Evolutionary conservation across 2,113 vertebrate genomes (phyloP).

Genomic region (Formicarius rufipectus): DNA sequence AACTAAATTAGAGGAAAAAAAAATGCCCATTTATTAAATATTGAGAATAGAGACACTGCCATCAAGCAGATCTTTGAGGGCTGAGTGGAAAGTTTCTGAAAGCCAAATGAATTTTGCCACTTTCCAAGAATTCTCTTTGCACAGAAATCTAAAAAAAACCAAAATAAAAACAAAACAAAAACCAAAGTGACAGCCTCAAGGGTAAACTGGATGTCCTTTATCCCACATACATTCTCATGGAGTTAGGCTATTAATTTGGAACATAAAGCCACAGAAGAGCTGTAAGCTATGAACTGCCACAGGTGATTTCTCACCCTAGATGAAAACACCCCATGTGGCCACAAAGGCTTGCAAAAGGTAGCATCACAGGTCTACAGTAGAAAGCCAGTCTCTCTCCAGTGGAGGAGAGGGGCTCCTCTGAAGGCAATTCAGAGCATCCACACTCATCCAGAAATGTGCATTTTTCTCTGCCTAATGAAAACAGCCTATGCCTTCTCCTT

Average conservation of each 20-base stretch:
- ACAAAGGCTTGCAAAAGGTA: neutral
- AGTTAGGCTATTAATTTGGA: neutral
- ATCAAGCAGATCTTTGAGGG: neutral
- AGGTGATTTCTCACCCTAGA: neutral
- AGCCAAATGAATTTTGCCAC: neutral
- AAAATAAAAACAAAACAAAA: too few species aligned
- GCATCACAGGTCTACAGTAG: neutral
- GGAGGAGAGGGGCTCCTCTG: neutral
- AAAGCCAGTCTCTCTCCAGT: neutral
- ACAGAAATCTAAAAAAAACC: neutral
- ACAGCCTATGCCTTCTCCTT: neutral
- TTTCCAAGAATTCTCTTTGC: neutral
- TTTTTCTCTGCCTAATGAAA: neutral
- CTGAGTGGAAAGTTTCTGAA: neutral
- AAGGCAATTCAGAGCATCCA: neutral
- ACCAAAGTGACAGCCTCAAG: rapidly evolving
- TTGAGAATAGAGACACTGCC: neutral
- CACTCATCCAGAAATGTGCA: neutral
- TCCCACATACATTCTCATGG: too few species aligned
- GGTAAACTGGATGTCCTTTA: neutral
- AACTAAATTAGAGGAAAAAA: neutral
- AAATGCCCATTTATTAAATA: neutral
- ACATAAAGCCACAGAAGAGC: neutral
- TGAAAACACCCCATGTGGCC: neutral
- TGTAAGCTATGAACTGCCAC: neutral